A percentile compares a stretch with the other conserved stretches of the same genome.
phyloP scores from a whole-genome alignment of 2,797 vertebrate genomes.

The Dryobates pubescens region DNA sequence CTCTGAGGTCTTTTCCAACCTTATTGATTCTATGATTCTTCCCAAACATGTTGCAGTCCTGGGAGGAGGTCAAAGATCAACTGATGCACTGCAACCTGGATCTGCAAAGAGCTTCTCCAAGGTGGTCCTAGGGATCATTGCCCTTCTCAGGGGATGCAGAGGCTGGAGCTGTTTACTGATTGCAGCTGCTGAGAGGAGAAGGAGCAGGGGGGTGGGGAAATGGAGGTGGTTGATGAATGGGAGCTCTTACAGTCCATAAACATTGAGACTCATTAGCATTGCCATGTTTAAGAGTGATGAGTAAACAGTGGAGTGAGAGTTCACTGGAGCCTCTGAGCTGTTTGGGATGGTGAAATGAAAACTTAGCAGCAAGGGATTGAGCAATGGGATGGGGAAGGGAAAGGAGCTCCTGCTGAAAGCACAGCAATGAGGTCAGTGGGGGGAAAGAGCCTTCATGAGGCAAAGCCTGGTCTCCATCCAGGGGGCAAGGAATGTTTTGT shows the following conservation, averaged over 20 bases:
- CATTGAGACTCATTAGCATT: background rate
- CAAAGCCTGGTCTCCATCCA: background rate
- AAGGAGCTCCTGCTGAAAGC: background rate
- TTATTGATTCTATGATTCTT: background rate
- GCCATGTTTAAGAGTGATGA: background rate
- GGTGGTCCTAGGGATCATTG: background rate
- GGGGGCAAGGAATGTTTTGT: background rate
- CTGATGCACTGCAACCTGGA: background rate
- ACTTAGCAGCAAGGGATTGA: background rate
- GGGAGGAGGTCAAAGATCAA: background rate
- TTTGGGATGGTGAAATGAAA: background rate
- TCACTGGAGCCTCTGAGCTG: background rate
- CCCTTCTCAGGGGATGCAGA: background rate
- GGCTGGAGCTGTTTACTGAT: background rate
- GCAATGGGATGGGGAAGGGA: background rate
- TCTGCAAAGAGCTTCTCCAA: background rate
- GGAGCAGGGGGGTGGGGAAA: background rate
- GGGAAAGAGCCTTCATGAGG: background rate
- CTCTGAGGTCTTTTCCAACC: too few species aligned
- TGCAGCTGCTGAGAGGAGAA: background rate
- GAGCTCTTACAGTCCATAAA: background rate
- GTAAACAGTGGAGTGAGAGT: background rate
- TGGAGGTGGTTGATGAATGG: background rate
- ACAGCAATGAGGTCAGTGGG: background rate
- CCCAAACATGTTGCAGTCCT: background rate